Percentiles rank a stretch among this genome's conserved stretches.
phyloP scores from a whole-genome alignment of 2,113 vertebrate genomes.

The Ariopsis seemanni region DNA sequence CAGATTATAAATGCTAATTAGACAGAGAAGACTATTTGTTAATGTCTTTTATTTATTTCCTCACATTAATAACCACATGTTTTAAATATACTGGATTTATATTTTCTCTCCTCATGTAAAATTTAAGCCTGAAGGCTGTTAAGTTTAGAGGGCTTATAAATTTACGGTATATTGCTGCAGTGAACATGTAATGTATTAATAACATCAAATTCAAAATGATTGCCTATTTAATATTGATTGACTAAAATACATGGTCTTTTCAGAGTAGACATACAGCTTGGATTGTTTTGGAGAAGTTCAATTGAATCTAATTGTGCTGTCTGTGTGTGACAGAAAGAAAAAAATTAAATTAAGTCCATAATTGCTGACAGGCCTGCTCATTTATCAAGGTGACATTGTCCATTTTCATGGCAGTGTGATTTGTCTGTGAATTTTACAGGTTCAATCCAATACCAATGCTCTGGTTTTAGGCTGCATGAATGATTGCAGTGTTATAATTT shows the following conservation, averaged over 20 bases:
- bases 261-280: conserved; percentile 59
- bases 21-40: background rate
- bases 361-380: conserved; percentile 59
- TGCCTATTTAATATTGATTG: conserved; percentile 70
- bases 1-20: background rate
- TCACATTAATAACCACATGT: background rate
- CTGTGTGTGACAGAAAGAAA: conserved; percentile 56
- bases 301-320: conserved; percentile 67
- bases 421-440: conserved; percentile 18
- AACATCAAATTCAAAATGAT: conserved; percentile 73
- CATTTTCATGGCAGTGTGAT: conserved; percentile 37
- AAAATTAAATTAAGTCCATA: conserved; percentile 61
- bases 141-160: background rate
- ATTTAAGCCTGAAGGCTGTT: background rate
- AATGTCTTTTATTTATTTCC: background rate
- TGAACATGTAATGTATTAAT: conserved; percentile 65
- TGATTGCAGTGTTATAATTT: background rate
- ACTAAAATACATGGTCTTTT: conserved; percentile 71
- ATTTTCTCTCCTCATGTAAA: background rate
- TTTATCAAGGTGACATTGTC: conserved; percentile 60
- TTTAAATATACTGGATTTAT: background rate
- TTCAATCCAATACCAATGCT: background rate
- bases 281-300: conserved; percentile 67
- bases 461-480: background rate
- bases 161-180: conserved; percentile 58